Conservation (phyloP, 2,113 vertebrate genomes). For the Aepyceros melampus region DNA sequence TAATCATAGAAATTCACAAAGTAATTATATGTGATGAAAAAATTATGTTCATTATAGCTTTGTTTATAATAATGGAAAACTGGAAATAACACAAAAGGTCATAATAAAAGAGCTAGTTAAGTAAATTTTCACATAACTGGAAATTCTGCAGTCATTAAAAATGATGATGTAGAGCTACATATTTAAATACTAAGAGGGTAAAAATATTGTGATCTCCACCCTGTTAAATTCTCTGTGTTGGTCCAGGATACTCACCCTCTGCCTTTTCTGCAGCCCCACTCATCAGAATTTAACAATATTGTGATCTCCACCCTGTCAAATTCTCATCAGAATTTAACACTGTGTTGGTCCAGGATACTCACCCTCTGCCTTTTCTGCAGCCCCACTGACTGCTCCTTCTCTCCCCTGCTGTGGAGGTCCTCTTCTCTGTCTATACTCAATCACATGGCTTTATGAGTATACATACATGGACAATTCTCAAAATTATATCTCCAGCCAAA, state of each 20-base stretch:
- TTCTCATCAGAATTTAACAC: too few species aligned
- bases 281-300: too few species aligned
- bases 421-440: not conserved
- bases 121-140: not conserved
- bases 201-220: not conserved
- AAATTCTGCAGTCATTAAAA: conserved; percentile 5
- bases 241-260: not conserved
- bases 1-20: not conserved
- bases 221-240: not conserved
- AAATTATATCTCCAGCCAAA: not conserved
- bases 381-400: not conserved
- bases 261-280: not conserved
- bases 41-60: not conserved
- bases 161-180: not conserved
- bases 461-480: not conserved
- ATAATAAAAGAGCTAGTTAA: conserved; percentile 13
- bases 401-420: not conserved
- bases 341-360: not conserved
- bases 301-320: not conserved
- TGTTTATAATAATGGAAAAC: not conserved
- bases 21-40: not conserved
- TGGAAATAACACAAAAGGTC: not conserved
- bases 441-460: not conserved
- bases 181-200: not conserved
- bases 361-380: not conserved